A percentile compares a stretch with the other conserved stretches of the same genome.
Conservation (phyloP, 2,113 vertebrate species). For the Crotalus horridus region DNA sequence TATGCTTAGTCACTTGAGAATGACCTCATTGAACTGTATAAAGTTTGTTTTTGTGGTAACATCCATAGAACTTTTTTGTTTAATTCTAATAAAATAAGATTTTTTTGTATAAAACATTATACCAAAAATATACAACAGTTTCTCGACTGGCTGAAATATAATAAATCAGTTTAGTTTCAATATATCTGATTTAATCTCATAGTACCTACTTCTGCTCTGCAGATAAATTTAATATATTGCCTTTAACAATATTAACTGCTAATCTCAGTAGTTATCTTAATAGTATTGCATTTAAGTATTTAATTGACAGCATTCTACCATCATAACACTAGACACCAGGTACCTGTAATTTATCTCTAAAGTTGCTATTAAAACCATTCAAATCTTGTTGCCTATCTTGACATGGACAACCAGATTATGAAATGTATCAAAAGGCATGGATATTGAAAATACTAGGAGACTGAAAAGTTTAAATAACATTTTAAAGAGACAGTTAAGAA, state of each 20-base stretch:
- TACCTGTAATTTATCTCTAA: not conserved
- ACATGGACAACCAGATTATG: not conserved
- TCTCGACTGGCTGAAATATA: conserved; percentile 6
- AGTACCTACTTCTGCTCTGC: not conserved
- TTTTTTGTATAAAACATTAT: not conserved
- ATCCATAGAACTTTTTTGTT: not conserved
- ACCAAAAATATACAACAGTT: not conserved
- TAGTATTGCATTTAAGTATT: not conserved
- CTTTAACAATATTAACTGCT: not conserved
- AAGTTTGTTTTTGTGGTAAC: not conserved
- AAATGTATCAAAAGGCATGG: not conserved
- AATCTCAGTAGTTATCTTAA: not conserved
- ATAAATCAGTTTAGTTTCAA: conserved; percentile 21
- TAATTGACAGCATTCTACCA: conserved; percentile 28
- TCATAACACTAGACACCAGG: not conserved
- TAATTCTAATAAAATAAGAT: not conserved
- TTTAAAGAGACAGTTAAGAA: not conserved
- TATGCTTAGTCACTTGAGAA: not conserved
- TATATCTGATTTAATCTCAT: not conserved
- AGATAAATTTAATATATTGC: conserved; percentile 6
- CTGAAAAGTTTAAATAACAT: conserved; percentile 1
- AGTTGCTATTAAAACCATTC: not conserved
- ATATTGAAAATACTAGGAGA: not conserved
- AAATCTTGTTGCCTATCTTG: not conserved
- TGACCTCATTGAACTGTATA: not conserved